Percentiles rank a stretch among this genome's conserved stretches.
phyloP scores from a whole-genome alignment of 2,888 invertebrate species.

The Tinea semifulvella region DNA sequence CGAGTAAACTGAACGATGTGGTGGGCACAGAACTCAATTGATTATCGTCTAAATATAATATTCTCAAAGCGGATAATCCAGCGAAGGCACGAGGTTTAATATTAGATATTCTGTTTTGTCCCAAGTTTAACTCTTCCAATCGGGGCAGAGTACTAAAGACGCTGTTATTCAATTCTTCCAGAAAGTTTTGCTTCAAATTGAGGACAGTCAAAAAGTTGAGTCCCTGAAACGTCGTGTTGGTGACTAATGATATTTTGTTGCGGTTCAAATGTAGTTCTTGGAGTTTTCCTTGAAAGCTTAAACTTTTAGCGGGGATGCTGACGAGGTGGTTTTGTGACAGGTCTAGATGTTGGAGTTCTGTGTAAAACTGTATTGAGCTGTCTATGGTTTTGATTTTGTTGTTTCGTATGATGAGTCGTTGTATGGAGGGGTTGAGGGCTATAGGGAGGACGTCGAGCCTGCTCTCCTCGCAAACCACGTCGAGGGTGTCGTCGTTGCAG shows the following conservation, averaged over 20 bases:
- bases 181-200: conserved; percentile 82
- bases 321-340: conserved; percentile 86
- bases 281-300: conserved; percentile 81
- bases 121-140: conserved; percentile 85
- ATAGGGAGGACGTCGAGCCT: conserved; percentile 90
- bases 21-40: conserved; percentile 81
- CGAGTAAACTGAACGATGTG: conserved; percentile 74
- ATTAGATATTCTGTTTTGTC: conserved; percentile 83
- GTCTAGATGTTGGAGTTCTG: conserved; percentile 85
- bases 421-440: conserved; percentile 89
- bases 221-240: conserved; percentile 82
- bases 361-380: conserved; percentile 89
- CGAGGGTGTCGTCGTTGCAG: conserved; percentile 90
- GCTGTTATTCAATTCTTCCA: conserved; percentile 79
- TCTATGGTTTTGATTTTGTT: conserved; percentile 90
- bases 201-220: conserved; percentile 80
- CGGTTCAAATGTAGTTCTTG: conserved; percentile 85
- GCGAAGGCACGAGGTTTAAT: conserved; percentile 82
- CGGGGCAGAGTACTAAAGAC: conserved; percentile 78
- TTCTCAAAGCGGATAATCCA: conserved; percentile 77
- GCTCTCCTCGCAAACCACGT: conserved; percentile 86
- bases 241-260: conserved; percentile 84
- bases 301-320: conserved; percentile 81
- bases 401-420: conserved; percentile 82
- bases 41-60: conserved; percentile 86